These are phyloP conservation scores for Collichthys lucidus DNA, from an alignment of 2,113 vertebrate genomes.

Conservation along the genomic window DNA sequence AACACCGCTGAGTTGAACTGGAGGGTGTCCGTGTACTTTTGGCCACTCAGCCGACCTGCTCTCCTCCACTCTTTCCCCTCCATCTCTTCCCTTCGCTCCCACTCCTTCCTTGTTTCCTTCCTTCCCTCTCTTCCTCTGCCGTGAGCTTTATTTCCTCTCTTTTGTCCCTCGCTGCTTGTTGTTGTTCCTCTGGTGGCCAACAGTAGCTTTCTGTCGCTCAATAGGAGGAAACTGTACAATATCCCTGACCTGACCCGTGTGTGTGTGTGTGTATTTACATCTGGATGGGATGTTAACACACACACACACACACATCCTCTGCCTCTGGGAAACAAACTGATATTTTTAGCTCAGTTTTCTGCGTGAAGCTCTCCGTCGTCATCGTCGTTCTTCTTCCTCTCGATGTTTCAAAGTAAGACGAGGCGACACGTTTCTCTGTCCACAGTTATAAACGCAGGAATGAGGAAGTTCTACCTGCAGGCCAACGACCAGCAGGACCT, in stretches of 20 bases:
- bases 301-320: constrained; percentile 44
- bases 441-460: constrained; percentile 95
- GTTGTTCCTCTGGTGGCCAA: constrained; percentile 50
- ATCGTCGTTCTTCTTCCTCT: background rate
- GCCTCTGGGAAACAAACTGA: too few species aligned
- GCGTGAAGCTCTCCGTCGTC: background rate
- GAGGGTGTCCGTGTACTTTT: background rate
- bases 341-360: constrained; percentile 59
- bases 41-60: background rate
- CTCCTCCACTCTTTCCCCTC: background rate
- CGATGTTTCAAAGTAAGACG: background rate
- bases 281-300: background rate
- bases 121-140: constrained; percentile 32
- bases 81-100: constrained; percentile 1
- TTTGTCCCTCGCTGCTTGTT: constrained; percentile 65
- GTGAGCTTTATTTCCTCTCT: constrained; percentile 60
- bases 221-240: constrained; percentile 74
- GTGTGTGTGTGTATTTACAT: constrained; percentile 29
- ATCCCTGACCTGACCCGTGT: constrained; percentile 47
- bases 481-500: constrained; percentile 98
- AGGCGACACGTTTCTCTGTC: background rate
- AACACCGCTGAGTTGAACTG: too few species aligned
- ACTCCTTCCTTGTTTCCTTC: constrained; percentile 22
- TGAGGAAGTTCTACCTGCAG: constrained; percentile 97
- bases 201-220: constrained; percentile 65